These are phyloP conservation scores for Clarias batrachus DNA, from an alignment of 2,113 vertebrate genomes.

Conservation along the genomic window DNA sequence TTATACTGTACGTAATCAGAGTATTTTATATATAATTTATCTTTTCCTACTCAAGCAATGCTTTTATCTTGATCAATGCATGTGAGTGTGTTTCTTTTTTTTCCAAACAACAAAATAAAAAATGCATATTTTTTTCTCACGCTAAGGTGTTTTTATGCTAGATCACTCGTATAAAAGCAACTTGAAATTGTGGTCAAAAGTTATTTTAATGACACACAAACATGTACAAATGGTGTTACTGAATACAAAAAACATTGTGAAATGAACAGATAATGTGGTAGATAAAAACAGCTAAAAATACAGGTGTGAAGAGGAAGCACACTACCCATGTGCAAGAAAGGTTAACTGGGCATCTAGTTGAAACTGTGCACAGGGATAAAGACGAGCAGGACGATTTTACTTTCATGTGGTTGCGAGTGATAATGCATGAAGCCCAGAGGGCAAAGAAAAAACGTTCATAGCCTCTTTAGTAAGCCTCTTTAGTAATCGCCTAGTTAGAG, in stretches of 20 bases:
- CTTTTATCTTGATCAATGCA: slow-evolving; percentile 66
- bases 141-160: not conserved
- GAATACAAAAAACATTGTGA: not conserved
- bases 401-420: not conserved
- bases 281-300: not conserved
- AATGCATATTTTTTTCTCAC: slow-evolving; percentile 55
- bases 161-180: not conserved
- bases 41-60: slow-evolving; percentile 55
- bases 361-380: not conserved
- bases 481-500: not conserved
- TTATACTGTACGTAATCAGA: slow-evolving; percentile 61
- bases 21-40: slow-evolving; percentile 68
- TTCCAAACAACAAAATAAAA: slow-evolving; percentile 70
- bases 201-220: not conserved
- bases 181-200: not conserved
- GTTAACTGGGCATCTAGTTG: not conserved
- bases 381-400: not conserved
- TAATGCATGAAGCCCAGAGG: not conserved
- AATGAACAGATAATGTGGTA: not conserved
- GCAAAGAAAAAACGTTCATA: not conserved
- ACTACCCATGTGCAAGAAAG: not conserved
- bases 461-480: not conserved
- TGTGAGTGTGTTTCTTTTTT: slow-evolving; percentile 60
- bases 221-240: not conserved
- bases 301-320: not conserved